Conservation (phyloP, 2,888 invertebrate species). For the Eristalis pertinax region DNA sequence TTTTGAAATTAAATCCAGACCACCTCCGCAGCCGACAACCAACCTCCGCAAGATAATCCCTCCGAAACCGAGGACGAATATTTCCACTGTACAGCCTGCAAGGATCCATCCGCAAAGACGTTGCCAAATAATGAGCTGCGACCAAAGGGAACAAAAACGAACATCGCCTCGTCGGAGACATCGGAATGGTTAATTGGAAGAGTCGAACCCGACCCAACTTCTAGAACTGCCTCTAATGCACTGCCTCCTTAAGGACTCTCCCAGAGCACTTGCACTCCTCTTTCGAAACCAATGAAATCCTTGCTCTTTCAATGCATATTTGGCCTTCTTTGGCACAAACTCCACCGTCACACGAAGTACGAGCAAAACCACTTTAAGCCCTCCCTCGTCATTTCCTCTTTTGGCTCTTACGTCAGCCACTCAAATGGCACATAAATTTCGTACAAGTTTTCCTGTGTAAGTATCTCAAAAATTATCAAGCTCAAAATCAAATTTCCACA, state of each 20-base stretch:
- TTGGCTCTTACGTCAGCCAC: neutral
- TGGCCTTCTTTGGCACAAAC: neutral
- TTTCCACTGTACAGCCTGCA: neutral
- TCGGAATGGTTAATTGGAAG: neutral
- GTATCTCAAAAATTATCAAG: neutral
- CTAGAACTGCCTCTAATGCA: neutral
- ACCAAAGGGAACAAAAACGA: neutral
- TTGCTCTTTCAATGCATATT: neutral
- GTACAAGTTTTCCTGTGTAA: neutral
- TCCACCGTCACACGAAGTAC: neutral
- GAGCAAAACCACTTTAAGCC: neutral
- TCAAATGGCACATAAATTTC: neutral
- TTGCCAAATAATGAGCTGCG: neutral
- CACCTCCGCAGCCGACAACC: neutral
- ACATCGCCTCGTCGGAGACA: neutral
- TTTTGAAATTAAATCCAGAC: too few species aligned
- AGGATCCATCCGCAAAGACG: neutral
- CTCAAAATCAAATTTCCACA: neutral
- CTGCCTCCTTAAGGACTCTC: neutral
- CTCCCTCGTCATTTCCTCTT: neutral
- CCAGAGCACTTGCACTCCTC: neutral
- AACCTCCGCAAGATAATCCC: neutral
- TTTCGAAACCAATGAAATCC: neutral
- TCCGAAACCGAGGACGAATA: neutral
- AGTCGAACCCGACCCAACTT: neutral